A percentile compares a stretch with the other conserved stretches of the same genome.
Evolutionary conservation across 2,797 vertebrate genomes (phyloP).

Genomic region (Antennarius maculatus): DNA sequence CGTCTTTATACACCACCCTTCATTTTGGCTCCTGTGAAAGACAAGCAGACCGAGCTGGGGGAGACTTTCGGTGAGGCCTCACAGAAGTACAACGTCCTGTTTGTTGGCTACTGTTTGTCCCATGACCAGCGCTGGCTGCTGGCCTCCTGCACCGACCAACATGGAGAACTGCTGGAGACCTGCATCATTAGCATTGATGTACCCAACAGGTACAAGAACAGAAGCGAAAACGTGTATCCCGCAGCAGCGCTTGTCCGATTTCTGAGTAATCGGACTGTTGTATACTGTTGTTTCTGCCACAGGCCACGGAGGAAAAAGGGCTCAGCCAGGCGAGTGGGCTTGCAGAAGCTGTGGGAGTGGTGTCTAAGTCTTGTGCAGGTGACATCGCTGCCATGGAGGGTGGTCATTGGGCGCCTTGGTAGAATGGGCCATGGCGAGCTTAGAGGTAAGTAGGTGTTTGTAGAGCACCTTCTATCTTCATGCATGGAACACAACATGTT

Average conservation of each 20-base stretch:
- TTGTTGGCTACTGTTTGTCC: constrained; percentile 97
- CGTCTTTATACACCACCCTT: constrained; percentile 96
- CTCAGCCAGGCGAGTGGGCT: constrained; percentile 91
- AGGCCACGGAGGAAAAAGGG: constrained; percentile 99
- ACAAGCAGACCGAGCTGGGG: constrained; percentile 97
- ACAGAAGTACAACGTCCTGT: constrained; percentile 98
- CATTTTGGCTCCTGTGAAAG: constrained; percentile 96
- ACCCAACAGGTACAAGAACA: constrained; percentile 88
- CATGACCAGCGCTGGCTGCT: constrained; percentile 98
- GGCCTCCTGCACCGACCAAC: constrained; percentile 96
- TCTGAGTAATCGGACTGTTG: too few relatives aligned
- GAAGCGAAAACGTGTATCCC: fast-evolving
- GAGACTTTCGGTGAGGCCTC: constrained; percentile 97
- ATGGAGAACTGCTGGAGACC: constrained; percentile 96
- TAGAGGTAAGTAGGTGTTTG: constrained; percentile 82
- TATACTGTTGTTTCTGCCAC: background rate
- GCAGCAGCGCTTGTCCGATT: background rate
- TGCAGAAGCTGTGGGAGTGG: constrained; percentile 99
- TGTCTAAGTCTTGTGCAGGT: constrained; percentile 95
- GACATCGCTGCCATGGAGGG: constrained; percentile 98
- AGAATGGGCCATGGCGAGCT: constrained; percentile 97
- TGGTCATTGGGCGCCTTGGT: constrained; percentile 98
- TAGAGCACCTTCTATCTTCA: background rate
- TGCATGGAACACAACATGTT: background rate
- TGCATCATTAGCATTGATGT: constrained; percentile 98